Base-by-base conservation (phyloP, 2,113 vertebrate genomes). In the Hydropotes inermis region DNA sequence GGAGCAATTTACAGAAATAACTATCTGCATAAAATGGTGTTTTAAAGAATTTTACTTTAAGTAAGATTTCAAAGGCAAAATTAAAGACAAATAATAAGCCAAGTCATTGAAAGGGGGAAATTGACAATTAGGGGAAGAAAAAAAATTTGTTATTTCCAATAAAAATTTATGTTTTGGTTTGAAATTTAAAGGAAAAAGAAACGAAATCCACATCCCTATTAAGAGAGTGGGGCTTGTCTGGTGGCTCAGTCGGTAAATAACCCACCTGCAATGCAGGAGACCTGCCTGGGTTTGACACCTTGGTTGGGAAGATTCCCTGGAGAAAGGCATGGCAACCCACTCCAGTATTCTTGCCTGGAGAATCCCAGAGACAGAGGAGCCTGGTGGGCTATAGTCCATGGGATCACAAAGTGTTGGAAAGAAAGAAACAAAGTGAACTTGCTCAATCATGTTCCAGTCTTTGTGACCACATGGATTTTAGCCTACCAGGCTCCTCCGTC, bases 151-250 rank as follows among this genome's bases (percentile, higher is more conserved):
- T 67, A 81, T 70, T 95, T 89, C 16, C 21, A 43, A 6, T 54
- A 85, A 81, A 28, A 78, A 90, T 60, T 54, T 87, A 23, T 74
- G 14, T 19, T 90, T 94, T 47, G 27, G 30, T 0, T 94, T 81
- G 1, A 94, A 97, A 76, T 90, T 19, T 92, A 52, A 82, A 54
- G 54, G 78, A 23, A 39, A 33, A 88, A 97, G 19, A 50, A 45
- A 19, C 21, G 45, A 92, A 95, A 36, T 86, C 9, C 74, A 52
- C 4, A 30, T 64, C 2, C 1, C 21, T 58, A 86, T 70, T 43
- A 60, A 89, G 27, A 76, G 6, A 79, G 3, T 50, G 19, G 67
- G 67, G 67, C n/a, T 39, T 70, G 2, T 23, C n/a, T 70, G 67
- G 67, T 39, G 67, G 67, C 36, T 39, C 67, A 70, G 67, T 6